Percentiles rank a stretch among this genome's conserved stretches.
Conservation (phyloP, 2,888 invertebrate species). For the Cephus nigrinus region DNA sequence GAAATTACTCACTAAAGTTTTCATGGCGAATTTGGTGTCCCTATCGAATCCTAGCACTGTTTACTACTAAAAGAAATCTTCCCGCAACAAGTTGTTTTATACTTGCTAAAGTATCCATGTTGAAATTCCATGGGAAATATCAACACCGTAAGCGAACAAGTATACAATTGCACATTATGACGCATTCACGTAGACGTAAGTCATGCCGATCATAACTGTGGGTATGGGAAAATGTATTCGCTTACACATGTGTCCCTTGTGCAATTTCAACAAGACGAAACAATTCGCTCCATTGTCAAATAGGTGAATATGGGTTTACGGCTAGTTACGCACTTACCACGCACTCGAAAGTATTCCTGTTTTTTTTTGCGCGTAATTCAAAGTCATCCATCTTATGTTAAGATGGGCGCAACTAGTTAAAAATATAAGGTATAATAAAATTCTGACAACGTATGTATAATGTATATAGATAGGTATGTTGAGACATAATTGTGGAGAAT, state of each 20-base stretch:
- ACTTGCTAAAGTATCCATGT: slow-evolving; percentile 30
- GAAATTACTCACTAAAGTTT: slow-evolving; percentile 42
- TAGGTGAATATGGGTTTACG: background rate
- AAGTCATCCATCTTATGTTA: background rate
- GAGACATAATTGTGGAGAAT: too few species aligned
- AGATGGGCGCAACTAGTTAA: background rate
- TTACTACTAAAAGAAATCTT: slow-evolving; percentile 18
- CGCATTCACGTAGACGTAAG: slow-evolving; percentile 29
- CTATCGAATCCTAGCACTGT: background rate
- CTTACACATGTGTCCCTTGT: slow-evolving; percentile 25
- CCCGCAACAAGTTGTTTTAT: slow-evolving; percentile 37
- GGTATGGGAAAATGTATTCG: slow-evolving; percentile 37
- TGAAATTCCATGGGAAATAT: slow-evolving; percentile 49
- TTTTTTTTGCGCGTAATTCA: background rate
- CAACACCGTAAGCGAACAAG: background rate
- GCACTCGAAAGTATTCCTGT: background rate
- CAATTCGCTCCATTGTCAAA: slow-evolving; percentile 40
- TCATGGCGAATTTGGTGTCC: slow-evolving; percentile 28
- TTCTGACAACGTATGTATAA: background rate
- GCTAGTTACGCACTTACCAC: background rate
- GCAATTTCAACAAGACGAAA: slow-evolving; percentile 44
- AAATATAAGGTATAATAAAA: background rate
- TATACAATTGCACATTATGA: slow-evolving; percentile 42
- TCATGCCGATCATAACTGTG: slow-evolving; percentile 20
- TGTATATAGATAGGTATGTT: too few species aligned